Base-by-base conservation (phyloP, 2,888 invertebrate genomes). In the Lamellibrachia satsuma region DNA sequence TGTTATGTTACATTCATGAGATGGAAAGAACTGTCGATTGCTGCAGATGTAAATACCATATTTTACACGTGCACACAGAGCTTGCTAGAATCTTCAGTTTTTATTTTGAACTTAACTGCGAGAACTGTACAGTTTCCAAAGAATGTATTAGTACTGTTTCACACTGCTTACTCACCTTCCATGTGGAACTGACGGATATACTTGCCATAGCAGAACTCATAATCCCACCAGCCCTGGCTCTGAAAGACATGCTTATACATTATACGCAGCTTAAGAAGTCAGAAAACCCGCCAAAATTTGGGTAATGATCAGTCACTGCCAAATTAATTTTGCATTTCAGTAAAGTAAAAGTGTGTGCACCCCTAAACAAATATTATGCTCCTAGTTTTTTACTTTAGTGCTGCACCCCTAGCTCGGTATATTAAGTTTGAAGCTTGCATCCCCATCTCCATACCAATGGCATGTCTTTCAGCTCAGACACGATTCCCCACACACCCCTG, bases 171-270 rank as follows among this genome's bases (percentile, higher is more conserved):
- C 93, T 92, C 94, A 97, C 97, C 96, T 95, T 97, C 96, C 60
- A 96, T 93, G 94, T 97, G 97, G 94, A 96, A 97, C 94, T 97
- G 97, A 90, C 95, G 95, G 90, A 97, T 95, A 90, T 95, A 94
- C 94, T 96, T 96, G 39, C 96, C 97, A 95, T 96, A 97, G 94
- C 97, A 97, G 94, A 97, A 96, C 94, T 97, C 97, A 95, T 97
- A 97, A 57, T 96, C 97, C 97, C 97, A 97, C 97, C 97, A 97
- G 93, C 96, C 97, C 94, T 96, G 96, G 15, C 96, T 96, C 96
- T 97, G 95, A 91, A 96, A 95, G 90, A 75, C 75, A 22, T 75
- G 22, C 15, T 11, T 9, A 55, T 15, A 75, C 75, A 22, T 75
- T n/a, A 75, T 75, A 39, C 39, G 39, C 75, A 75, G 75, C 22